Evolutionary conservation across 2,113 vertebrate species (phyloP).

Genomic region (Aleadryas rufinucha): DNA sequence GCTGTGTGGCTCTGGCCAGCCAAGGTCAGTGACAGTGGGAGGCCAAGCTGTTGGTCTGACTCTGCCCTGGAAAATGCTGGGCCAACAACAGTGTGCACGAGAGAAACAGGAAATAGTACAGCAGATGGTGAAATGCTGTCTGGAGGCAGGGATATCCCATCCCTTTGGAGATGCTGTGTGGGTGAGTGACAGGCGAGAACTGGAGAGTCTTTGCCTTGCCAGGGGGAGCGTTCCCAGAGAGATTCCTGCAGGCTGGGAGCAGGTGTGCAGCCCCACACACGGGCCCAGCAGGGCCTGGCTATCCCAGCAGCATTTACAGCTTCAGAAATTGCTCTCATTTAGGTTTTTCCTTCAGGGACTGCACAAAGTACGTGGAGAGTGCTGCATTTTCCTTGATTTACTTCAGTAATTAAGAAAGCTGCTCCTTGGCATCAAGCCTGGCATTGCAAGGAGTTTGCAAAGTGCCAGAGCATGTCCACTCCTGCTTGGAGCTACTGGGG

Average conservation of each 20-base stretch:
- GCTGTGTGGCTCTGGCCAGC: background rate
- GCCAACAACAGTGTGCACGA: rapidly evolving
- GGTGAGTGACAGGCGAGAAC: background rate
- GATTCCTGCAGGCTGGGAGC: background rate
- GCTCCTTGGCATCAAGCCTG: background rate
- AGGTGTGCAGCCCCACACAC: background rate
- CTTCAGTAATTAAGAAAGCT: background rate
- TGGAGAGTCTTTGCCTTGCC: background rate
- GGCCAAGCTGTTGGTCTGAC: background rate
- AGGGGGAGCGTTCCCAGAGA: background rate
- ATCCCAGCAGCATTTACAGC: background rate
- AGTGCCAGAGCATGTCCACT: background rate
- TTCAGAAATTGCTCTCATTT: background rate
- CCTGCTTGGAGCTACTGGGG: background rate
- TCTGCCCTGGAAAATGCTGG: background rate
- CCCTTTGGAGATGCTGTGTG: background rate
- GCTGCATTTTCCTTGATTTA: background rate
- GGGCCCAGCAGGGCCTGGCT: background rate
- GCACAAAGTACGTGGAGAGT: background rate
- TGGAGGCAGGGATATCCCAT: constrained; percentile 53
- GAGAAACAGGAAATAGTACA: background rate
- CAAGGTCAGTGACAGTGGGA: background rate
- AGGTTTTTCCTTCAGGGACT: background rate
- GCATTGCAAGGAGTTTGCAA: background rate
- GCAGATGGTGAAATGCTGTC: background rate